phyloP scores from a whole-genome alignment of 2,888 invertebrate genomes.

The Athalia circularis region DNA sequence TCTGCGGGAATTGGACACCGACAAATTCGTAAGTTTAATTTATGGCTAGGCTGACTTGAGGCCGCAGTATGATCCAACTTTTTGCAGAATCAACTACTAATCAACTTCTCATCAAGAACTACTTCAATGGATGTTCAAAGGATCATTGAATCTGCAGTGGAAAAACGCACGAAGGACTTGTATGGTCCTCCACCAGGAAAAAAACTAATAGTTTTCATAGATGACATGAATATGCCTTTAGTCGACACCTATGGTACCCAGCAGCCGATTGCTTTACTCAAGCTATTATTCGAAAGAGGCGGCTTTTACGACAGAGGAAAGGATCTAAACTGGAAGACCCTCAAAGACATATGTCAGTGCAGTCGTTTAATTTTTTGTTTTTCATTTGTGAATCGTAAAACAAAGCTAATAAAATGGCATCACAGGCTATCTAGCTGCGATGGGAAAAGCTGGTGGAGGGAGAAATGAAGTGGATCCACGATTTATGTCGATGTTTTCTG shows the following conservation, averaged over 20 bases:
- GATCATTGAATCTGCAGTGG: constrained; percentile 90
- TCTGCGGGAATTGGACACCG: constrained; percentile 82
- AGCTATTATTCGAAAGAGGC: constrained; percentile 90
- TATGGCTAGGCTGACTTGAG: no score
- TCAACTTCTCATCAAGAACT: constrained; percentile 95
- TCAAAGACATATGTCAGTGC: constrained; percentile 83
- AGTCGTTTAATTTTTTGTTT: neutral
- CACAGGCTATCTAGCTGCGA: constrained; percentile 84
- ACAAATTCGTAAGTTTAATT: constrained; percentile 79
- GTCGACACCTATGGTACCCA: constrained; percentile 94
- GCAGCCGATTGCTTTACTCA: constrained; percentile 94
- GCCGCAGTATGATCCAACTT: constrained; percentile 44
- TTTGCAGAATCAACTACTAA: constrained; percentile 83
- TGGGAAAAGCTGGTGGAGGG: constrained; percentile 93
- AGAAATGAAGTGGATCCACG: constrained; percentile 93
- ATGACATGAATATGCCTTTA: constrained; percentile 96
- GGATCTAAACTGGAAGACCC: constrained; percentile 91
- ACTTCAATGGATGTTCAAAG: constrained; percentile 93
- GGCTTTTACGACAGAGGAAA: constrained; percentile 94
- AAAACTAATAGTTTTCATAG: constrained; percentile 91
- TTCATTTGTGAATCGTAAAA: neutral
- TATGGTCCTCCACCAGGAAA: constrained; percentile 94
- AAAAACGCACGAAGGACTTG: constrained; percentile 92
- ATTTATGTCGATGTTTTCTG: constrained; percentile 93
- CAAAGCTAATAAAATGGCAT: constrained; percentile 4